These are phyloP conservation scores for Ectobius pallidus DNA, from an alignment of 2,888 invertebrate species.

Conservation along the genomic window DNA sequence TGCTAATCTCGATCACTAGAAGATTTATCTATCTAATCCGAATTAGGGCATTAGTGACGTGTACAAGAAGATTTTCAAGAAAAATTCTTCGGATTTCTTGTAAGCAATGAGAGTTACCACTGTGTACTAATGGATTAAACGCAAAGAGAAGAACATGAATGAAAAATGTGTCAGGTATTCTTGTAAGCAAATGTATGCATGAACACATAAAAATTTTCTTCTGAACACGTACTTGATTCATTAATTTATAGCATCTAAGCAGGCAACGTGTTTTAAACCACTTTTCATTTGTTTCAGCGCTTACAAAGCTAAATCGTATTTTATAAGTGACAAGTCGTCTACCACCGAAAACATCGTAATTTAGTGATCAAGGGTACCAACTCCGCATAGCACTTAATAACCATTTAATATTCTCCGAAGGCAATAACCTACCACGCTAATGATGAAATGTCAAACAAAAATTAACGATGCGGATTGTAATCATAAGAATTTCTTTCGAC, in stretches of 20 bases:
- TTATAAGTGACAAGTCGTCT: background rate
- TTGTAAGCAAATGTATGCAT: background rate
- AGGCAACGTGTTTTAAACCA: background rate
- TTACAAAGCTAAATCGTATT: background rate
- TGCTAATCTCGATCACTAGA: background rate
- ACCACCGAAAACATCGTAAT: background rate
- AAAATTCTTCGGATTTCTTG: too few relatives aligned
- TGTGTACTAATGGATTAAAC: background rate
- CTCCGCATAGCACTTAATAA: background rate
- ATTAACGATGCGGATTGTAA: background rate
- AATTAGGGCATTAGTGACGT: background rate
- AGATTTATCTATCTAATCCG: background rate
- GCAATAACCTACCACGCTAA: background rate
- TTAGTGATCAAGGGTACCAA: background rate
- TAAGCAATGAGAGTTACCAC: background rate
- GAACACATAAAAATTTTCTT: background rate
- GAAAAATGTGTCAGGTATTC: background rate
- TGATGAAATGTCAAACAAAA: background rate
- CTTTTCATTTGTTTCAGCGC: background rate
- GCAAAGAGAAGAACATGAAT: background rate
- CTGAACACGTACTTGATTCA: background rate
- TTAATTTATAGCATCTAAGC: constrained; percentile 12
- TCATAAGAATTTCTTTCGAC: background rate
- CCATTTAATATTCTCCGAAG: background rate
- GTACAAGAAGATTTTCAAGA: background rate